These are phyloP conservation scores for Polydrusus tereticollis DNA, from an alignment of 2,888 invertebrate genomes.

Conservation along the genomic window DNA sequence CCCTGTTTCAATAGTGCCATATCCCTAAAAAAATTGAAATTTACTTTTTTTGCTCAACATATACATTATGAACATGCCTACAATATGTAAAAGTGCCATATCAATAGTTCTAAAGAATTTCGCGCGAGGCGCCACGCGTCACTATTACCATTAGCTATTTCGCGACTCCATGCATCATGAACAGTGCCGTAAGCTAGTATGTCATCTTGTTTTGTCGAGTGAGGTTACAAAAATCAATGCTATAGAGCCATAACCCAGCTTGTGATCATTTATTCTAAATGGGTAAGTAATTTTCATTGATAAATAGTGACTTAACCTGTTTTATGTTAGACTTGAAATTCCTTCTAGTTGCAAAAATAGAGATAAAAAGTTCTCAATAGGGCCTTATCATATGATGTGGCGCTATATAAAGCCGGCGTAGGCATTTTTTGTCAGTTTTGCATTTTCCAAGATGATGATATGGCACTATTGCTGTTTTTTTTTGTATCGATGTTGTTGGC, in stretches of 20 bases:
- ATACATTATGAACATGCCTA: too few relatives aligned
- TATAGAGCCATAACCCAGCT: background rate
- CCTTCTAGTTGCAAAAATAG: too few relatives aligned
- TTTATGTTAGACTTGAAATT: slow-evolving; percentile 3
- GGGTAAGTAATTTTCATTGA: too few relatives aligned
- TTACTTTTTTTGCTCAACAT: too few relatives aligned
- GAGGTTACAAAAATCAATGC: background rate
- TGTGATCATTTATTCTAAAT: background rate
- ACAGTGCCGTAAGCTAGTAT: background rate
- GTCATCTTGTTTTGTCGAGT: too few relatives aligned
- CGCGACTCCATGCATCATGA: too few relatives aligned
- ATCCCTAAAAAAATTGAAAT: too few relatives aligned
- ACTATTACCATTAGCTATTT: background rate
- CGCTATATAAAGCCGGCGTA: background rate
- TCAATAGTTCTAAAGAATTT: too few relatives aligned
- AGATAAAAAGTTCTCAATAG: background rate
- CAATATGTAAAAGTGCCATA: too few relatives aligned
- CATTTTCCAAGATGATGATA: background rate
- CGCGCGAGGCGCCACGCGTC: too few relatives aligned
- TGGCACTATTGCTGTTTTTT: background rate
- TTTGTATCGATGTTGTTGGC: too few relatives aligned
- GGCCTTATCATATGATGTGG: background rate
- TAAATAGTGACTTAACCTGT: slow-evolving; percentile 3
- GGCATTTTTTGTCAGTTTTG: background rate
- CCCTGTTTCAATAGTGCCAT: too few relatives aligned